Conservation (phyloP, 2,888 invertebrate species). For the Rosalia funebris region DNA sequence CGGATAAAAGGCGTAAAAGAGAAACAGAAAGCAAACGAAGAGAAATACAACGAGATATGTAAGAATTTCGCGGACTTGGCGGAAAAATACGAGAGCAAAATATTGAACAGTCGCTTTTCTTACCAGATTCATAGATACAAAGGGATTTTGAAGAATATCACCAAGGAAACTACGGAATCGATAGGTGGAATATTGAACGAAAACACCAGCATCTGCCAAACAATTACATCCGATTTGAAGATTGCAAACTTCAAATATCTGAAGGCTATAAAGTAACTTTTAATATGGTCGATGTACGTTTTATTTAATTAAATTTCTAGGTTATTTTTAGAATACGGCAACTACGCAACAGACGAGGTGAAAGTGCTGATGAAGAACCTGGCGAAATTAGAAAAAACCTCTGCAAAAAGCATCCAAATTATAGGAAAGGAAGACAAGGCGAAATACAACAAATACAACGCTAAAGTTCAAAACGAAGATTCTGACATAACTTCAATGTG, state of each 20-base stretch:
- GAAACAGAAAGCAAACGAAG: conserved; percentile 12
- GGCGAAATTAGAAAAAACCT: conserved; percentile 59
- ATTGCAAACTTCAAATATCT: conserved; percentile 33
- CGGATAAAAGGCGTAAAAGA: conserved; percentile 24
- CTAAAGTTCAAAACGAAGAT: conserved; percentile 24
- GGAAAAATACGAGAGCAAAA: conserved; percentile 23
- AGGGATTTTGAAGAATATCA: conserved; percentile 19
- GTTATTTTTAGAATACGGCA: conserved; percentile 55
- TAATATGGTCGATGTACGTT: neutral
- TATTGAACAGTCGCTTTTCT: conserved; percentile 12
- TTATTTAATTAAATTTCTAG: conserved; percentile 39
- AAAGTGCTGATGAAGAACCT: conserved; percentile 45
- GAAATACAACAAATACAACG: conserved; percentile 26
- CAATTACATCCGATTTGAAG: conserved; percentile 33
- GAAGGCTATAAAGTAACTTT: conserved; percentile 36
- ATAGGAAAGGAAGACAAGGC: conserved; percentile 87
- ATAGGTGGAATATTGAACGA: neutral
- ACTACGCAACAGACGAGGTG: conserved; percentile 49
- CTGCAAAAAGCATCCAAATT: conserved; percentile 94
- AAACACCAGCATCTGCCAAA: neutral
- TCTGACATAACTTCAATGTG: conserved; percentile 28
- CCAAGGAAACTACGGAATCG: neutral
- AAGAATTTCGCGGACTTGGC: conserved; percentile 25
- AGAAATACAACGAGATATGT: conserved; percentile 23
- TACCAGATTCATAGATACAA: conserved; percentile 21